Evolutionary conservation across 2,113 vertebrate genomes (phyloP).

Genomic region (Nettapus auritus): DNA sequence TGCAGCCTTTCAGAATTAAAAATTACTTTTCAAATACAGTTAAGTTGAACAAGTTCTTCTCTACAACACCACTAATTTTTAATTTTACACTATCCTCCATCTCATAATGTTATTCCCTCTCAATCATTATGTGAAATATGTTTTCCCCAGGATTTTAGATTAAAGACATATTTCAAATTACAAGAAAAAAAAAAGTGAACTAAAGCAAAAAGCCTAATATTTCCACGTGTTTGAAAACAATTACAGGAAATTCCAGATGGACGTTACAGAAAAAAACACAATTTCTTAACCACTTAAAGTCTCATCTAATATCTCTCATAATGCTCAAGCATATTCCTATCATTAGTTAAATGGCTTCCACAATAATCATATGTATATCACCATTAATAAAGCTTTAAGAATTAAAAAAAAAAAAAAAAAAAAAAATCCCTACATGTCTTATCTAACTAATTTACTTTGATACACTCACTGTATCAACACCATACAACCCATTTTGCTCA

Average conservation of each 20-base stretch:
- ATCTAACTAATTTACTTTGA: background rate
- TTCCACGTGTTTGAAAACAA: background rate
- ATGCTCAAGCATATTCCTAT: background rate
- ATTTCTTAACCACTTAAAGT: background rate
- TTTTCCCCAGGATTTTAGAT: background rate
- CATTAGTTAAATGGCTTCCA: background rate
- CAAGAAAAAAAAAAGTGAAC: background rate
- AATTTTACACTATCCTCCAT: background rate
- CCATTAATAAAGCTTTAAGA: background rate
- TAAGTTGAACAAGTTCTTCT: background rate
- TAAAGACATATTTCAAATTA: background rate
- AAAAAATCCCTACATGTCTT: background rate
- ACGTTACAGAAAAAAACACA: background rate
- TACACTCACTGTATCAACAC: background rate
- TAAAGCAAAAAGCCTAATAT: background rate
- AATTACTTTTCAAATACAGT: background rate
- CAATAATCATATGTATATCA: rapidly evolving
- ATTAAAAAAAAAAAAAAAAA: too few relatives aligned
- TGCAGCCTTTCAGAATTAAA: background rate
- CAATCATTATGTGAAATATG: background rate
- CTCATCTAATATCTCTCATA: background rate
- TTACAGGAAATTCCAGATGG: background rate
- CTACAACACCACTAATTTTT: background rate
- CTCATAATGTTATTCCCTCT: background rate
- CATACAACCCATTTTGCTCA: background rate